Percentiles rank a stretch among this genome's conserved stretches.
Evolutionary conservation across 2,797 vertebrate genomes (phyloP).

Genomic region (Iguana delicatissima): DNA sequence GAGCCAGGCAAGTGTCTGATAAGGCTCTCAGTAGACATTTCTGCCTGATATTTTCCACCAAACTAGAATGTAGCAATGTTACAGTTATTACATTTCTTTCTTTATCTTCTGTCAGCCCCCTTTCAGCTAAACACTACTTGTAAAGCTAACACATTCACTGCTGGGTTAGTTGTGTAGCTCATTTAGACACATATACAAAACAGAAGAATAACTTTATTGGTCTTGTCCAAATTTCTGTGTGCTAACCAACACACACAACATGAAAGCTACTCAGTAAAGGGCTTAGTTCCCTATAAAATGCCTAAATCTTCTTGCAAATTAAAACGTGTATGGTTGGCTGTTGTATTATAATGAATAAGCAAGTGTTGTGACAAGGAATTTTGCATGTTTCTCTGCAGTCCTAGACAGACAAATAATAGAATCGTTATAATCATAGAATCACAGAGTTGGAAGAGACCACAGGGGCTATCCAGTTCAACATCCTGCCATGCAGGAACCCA

Average conservation of each 20-base stretch:
- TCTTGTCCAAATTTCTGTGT: neutral
- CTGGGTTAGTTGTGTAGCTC: neutral
- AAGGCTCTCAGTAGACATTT: slow-evolving; percentile 24
- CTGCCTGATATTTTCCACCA: slow-evolving; percentile 40
- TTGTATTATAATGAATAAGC: neutral
- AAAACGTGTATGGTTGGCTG: neutral
- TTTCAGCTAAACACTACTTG: slow-evolving; percentile 45
- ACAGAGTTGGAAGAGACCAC: too few species aligned
- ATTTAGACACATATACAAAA: neutral
- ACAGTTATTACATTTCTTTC: slow-evolving; percentile 38
- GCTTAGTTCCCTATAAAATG: neutral
- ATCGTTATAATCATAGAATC: too few species aligned
- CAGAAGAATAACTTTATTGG: neutral
- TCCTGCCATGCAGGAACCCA: too few species aligned
- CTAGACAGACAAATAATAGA: neutral
- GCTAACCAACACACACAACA: neutral
- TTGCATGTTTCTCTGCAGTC: neutral
- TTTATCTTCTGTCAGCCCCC: neutral
- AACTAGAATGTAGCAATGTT: slow-evolving; percentile 32
- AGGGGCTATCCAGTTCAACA: too few species aligned
- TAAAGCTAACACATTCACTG: slow-evolving; percentile 47
- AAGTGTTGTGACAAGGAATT: neutral
- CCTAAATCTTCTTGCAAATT: neutral
- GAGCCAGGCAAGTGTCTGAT: slow-evolving; percentile 46
- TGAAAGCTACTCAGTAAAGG: neutral